These are phyloP conservation scores for Dolichotis patagonum DNA, from an alignment of 2,113 vertebrate genomes.

Conservation along the genomic window DNA sequence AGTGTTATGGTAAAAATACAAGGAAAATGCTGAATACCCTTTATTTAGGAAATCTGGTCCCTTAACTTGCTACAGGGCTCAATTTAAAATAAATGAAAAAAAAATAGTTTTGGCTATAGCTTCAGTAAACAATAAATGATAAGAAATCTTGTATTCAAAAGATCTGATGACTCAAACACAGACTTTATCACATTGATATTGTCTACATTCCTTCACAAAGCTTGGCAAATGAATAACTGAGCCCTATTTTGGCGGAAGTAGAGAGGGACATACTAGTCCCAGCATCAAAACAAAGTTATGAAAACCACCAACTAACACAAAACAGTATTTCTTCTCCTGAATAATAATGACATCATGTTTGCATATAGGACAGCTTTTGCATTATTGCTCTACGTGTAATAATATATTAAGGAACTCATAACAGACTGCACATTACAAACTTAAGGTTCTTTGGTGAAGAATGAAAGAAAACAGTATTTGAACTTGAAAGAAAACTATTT, in stretches of 20 bases:
- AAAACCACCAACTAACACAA: slow-evolving; percentile 81
- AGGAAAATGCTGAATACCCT: slow-evolving; percentile 82
- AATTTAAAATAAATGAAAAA: slow-evolving; percentile 81
- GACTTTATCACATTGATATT: slow-evolving; percentile 38
- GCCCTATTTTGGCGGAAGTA: slow-evolving; percentile 80
- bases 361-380: slow-evolving; percentile 91
- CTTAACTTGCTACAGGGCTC: slow-evolving; percentile 83
- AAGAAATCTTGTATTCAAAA: slow-evolving; percentile 80
- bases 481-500: slow-evolving; percentile 75
- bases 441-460: slow-evolving; percentile 94
- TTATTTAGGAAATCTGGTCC: slow-evolving; percentile 83
- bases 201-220: slow-evolving; percentile 60
- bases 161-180: slow-evolving; percentile 61
- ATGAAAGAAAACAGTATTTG: slow-evolving; percentile 91
- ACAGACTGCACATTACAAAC: slow-evolving; percentile 91
- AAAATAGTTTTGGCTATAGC: slow-evolving; percentile 86
- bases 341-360: slow-evolving; percentile 88
- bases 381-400: slow-evolving; percentile 91
- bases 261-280: slow-evolving; percentile 80
- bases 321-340: slow-evolving; percentile 81
- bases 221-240: slow-evolving; percentile 83
- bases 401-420: slow-evolving; percentile 89
- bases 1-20: slow-evolving; percentile 88
- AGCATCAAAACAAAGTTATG: slow-evolving; percentile 81
- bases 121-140: slow-evolving; percentile 83